Conservation (phyloP, 2,797 vertebrate genomes). For the Sebastolobus altivelis region DNA sequence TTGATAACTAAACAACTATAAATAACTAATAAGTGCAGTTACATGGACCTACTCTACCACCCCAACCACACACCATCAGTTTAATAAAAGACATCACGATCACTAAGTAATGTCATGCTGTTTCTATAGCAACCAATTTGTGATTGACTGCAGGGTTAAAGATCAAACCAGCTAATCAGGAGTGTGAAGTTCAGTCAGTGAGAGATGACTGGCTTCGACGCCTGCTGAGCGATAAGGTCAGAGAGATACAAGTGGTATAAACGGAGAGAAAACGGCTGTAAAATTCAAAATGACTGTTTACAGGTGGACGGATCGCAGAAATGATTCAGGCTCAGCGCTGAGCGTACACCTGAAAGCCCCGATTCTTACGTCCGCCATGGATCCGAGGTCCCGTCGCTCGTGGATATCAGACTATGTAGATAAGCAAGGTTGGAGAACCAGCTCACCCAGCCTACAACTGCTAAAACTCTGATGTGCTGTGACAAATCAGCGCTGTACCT, state of each 20-base stretch:
- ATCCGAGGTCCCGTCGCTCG: constrained; percentile 23
- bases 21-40: constrained; percentile 6
- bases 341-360: background rate
- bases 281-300: background rate
- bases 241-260: constrained; percentile 29
- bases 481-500: constrained; percentile 25
- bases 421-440: constrained; percentile 13
- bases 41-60: background rate
- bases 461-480: constrained; percentile 21
- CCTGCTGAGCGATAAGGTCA: constrained; percentile 27
- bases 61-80: background rate
- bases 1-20: background rate
- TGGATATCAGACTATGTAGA: constrained; percentile 54
- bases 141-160: constrained; percentile 50
- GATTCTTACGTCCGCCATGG: constrained; percentile 5
- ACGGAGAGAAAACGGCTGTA: constrained; percentile 20
- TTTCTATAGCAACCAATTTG: constrained; percentile 10
- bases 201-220: constrained; percentile 22
- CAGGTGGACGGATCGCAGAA: constrained; percentile 4
- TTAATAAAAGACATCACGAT: constrained; percentile 18
- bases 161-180: constrained; percentile 59
- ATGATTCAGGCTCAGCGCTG: background rate
- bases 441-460: constrained; percentile 8
- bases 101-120: constrained; percentile 9
- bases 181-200: constrained; percentile 65